Evolutionary conservation across 2,888 invertebrate species (phyloP).

Genomic region (Agrochola lota): DNA sequence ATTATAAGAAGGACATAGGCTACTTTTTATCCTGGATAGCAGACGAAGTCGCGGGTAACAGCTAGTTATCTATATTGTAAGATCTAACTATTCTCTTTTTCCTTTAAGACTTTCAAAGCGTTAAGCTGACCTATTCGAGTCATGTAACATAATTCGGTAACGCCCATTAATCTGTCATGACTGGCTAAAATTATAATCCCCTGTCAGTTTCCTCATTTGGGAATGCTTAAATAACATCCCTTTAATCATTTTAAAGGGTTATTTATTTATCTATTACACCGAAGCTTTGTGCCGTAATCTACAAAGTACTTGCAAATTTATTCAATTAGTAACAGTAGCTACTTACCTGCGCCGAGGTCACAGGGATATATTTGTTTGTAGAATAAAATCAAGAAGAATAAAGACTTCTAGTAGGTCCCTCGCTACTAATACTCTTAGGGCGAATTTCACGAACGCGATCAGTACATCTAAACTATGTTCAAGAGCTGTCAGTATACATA

Average conservation of each 20-base stretch:
- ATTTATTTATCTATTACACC: conserved; percentile 11
- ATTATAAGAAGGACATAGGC: too few species aligned
- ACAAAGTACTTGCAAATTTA: not conserved
- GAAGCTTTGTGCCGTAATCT: conserved; percentile 7
- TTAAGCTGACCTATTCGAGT: conserved; percentile 18
- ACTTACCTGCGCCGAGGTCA: not conserved
- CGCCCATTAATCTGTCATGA: conserved; percentile 54
- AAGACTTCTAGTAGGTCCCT: not conserved
- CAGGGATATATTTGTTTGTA: too few species aligned
- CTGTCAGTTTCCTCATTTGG: conserved; percentile 44
- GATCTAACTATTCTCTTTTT: not conserved
- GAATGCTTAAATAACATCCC: conserved; percentile 19
- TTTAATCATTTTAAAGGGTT: conserved; percentile 22
- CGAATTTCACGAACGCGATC: too few species aligned
- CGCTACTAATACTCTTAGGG: not conserved
- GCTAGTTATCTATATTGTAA: not conserved
- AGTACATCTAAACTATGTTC: too few species aligned
- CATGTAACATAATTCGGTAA: conserved; percentile 49
- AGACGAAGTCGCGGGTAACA: too few species aligned
- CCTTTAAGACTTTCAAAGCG: conserved; percentile 1
- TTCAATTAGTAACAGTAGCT: not conserved
- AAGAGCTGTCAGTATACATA: not conserved
- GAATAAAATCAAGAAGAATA: not conserved
- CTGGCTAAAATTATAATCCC: conserved; percentile 43
- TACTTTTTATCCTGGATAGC: too few species aligned